phyloP scores from a whole-genome alignment of 1,140 invertebrate genomes.

The Bombus sibiricus region DNA sequence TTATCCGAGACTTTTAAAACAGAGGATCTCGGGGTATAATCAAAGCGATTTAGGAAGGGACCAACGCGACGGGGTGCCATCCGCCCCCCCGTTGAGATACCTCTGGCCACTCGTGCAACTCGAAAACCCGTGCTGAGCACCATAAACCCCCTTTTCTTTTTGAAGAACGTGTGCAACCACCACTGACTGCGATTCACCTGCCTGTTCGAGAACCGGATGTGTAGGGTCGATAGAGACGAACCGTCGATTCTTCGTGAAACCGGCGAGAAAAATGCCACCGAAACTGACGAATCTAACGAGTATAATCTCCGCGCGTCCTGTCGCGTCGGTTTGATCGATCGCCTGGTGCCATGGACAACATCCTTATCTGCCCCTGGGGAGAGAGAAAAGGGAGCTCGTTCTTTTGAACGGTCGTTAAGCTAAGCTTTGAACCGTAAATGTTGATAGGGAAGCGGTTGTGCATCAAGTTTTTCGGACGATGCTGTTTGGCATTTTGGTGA shows the following conservation, averaged over 20 bases:
- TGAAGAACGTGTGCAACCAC: constrained; percentile 40
- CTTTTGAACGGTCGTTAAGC: constrained; percentile 42
- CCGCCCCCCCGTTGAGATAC: constrained; percentile 59
- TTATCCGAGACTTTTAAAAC: constrained; percentile 68
- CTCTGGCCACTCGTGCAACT: constrained; percentile 35
- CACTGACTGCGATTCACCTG: constrained; percentile 70
- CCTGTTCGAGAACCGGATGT: neutral
- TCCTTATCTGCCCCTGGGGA: constrained; percentile 43
- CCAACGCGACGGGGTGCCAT: constrained; percentile 63
- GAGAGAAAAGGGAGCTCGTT: constrained; percentile 1
- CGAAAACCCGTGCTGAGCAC: constrained; percentile 43
- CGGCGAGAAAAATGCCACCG: constrained; percentile 50
- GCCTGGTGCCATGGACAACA: neutral
- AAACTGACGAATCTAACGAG: constrained; percentile 59
- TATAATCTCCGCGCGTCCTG: constrained; percentile 23
- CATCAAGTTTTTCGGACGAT: constrained; percentile 12
- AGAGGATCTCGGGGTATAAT: constrained; percentile 63
- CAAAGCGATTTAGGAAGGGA: constrained; percentile 70
- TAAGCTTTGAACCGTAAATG: constrained; percentile 31
- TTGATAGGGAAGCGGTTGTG: constrained; percentile 10
- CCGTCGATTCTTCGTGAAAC: constrained; percentile 35
- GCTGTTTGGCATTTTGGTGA: neutral
- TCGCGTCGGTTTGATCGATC: constrained; percentile 65
- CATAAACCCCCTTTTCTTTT: neutral
- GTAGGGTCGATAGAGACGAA: constrained; percentile 19